Evolutionary conservation across 1,140 invertebrate species (phyloP), one percentile per base, ranked within the genome.

Genomic region (Atta cephalotes): DNA sequence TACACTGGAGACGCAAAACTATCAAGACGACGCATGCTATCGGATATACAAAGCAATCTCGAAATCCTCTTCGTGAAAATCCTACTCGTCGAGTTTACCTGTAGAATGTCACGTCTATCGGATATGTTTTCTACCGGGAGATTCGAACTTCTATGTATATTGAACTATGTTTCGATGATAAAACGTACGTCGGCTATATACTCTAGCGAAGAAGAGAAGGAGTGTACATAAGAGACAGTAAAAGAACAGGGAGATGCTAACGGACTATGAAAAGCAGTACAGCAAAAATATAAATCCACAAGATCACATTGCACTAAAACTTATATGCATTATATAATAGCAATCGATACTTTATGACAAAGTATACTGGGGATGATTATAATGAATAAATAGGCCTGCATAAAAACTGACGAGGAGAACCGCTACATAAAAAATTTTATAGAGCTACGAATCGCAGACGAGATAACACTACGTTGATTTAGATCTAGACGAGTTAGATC

Each of bases 41-140:
- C 80, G 68, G 56, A 25, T 74, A 81, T 71, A 74, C 70, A 84
- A 84, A 74, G 70, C 80, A 84, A 84, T 84, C 80, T 74, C 68
- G 39, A 74, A 62, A 84, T 84, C 80, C 56, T 70, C 80, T 84
- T 62, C 56, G 80, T 39, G 70, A 84, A 76, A 74, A 76, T 76
- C 68, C 80, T 56, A 35, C 80, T 82, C 68, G 56, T 82, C 80
- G 80, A 82, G 80, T 84, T 74, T 84, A 76, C 58, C 39, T 74
- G 70, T 76, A 84, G 56, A 62, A 62, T 74, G 80, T 84, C 80
- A 84, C 80, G 80, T 84, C 80, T 84, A 76, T 84, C 80, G 80
- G 80, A 84, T 76, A 84, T 62, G 70, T 63, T 84, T 74, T 63
- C 80, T 74, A 25, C 56, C 45, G 56, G 58, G 18, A 21, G n/a